Percentiles rank a stretch among this genome's conserved stretches.
These are phyloP conservation scores for Bucco capensis DNA, from an alignment of 2,113 vertebrate genomes.

Conservation along the genomic window DNA sequence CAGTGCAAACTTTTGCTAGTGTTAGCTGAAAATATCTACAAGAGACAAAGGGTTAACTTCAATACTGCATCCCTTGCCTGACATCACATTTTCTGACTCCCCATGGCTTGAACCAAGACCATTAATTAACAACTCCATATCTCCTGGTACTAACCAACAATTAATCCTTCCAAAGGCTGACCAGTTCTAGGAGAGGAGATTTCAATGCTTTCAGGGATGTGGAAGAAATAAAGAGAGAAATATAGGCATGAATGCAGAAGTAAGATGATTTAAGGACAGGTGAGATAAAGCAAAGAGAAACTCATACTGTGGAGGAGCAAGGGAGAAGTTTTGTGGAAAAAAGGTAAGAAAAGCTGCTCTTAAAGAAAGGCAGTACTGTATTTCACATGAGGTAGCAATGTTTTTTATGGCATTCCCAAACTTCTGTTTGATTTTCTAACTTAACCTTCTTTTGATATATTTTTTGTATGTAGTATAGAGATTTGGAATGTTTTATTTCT, in stretches of 20 bases:
- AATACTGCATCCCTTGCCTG: fast-evolving
- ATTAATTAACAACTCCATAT: background rate
- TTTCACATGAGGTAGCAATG: background rate
- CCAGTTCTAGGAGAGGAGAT: background rate
- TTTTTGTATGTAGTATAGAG: background rate
- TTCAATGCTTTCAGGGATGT: background rate
- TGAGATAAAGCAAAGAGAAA: background rate
- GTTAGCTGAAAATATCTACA: background rate
- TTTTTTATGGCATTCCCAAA: background rate
- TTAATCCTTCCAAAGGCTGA: background rate
- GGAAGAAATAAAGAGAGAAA: background rate
- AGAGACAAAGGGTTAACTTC: background rate
- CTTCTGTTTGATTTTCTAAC: background rate
- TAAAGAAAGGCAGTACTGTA: background rate
- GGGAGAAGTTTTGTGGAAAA: background rate
- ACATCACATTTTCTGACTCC: background rate
- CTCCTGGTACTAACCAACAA: background rate
- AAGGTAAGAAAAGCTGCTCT: background rate
- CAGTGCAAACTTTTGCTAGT: background rate
- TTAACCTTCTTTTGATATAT: background rate
- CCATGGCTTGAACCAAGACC: background rate
- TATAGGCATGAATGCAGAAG: background rate
- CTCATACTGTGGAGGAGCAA: background rate
- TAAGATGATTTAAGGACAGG: background rate
- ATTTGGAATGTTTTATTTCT: background rate